Conservation (phyloP, 53 echinoderm and acorn worm species). For the Luidia sarsii region DNA sequence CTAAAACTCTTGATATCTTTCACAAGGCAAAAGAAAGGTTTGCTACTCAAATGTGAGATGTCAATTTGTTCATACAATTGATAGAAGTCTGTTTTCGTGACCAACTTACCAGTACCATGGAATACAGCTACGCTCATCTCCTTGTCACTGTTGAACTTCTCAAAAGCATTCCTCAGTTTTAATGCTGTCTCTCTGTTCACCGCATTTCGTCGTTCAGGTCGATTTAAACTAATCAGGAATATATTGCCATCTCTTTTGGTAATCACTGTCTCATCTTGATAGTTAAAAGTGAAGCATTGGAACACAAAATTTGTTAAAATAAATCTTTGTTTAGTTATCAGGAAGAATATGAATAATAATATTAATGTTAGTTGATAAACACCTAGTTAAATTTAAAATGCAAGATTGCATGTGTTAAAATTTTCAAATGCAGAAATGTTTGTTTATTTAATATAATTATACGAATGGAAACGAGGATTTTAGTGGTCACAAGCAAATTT, state of each 20-base stretch:
- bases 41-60: too few relatives aligned
- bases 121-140: constrained; percentile 74
- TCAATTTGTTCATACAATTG: neutral
- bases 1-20: too few relatives aligned
- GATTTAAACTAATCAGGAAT: constrained; percentile 82
- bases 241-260: constrained; percentile 75
- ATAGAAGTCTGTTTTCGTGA: neutral
- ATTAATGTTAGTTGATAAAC: neutral
- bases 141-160: constrained; percentile 78
- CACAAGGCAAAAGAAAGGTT: too few relatives aligned
- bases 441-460: neutral
- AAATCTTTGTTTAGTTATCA: neutral
- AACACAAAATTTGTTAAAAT: neutral
- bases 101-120: constrained; percentile 91
- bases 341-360: neutral
- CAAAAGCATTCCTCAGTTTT: constrained; percentile 74
- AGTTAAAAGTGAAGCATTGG: neutral
- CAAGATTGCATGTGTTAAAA: neutral
- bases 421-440: neutral
- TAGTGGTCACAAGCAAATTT: too few relatives aligned
- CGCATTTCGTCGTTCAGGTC: constrained; percentile 78
- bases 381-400: neutral
- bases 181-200: constrained; percentile 81
- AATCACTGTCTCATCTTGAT: constrained; percentile 56
- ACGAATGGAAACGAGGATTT: too few relatives aligned